Evolutionary conservation across 2,113 vertebrate species (phyloP).

Genomic region (Nycticebus coucang): DNA sequence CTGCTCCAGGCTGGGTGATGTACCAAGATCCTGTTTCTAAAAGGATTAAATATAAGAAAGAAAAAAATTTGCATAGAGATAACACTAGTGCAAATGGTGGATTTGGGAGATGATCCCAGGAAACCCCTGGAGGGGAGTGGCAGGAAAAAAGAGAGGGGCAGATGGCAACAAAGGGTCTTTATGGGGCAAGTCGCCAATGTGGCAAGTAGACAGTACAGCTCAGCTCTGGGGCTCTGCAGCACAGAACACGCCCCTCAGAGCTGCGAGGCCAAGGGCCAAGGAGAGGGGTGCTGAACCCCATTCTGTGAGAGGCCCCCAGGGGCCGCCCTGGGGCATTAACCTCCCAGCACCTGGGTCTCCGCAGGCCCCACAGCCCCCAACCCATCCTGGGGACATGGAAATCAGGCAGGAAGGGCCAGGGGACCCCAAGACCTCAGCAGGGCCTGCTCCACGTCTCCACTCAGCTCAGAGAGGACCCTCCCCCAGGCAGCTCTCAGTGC

Average conservation of each 20-base stretch:
- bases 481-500: neutral
- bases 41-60: no score
- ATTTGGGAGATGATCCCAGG: no score
- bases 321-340: neutral
- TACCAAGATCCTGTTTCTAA: no score
- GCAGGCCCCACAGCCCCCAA: neutral
- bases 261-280: no score
- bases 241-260: neutral
- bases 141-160: no score
- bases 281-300: neutral
- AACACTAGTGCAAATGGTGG: neutral
- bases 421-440: accelerated
- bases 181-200: no score
- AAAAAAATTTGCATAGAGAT: no score
- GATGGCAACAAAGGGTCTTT: no score
- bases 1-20: no score
- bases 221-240: accelerated
- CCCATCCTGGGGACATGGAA: neutral
- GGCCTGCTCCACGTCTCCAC: neutral
- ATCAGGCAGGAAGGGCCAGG: no score
- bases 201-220: neutral
- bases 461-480: neutral
- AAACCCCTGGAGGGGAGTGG: no score
- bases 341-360: neutral
- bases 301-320: neutral